phyloP scores from a whole-genome alignment of 2,888 invertebrate species.

The Amphipyra berbera region DNA sequence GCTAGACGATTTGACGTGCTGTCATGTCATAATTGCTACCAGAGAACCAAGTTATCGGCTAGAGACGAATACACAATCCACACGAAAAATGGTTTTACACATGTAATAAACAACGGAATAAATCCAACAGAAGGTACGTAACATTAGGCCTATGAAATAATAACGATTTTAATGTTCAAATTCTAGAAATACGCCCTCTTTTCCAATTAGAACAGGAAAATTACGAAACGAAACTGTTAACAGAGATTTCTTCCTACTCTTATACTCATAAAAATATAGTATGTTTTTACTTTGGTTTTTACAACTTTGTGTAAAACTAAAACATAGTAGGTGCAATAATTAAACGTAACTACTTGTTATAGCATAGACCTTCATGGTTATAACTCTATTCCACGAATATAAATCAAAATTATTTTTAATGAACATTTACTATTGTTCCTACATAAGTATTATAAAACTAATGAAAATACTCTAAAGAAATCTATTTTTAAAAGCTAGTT shows the following conservation, averaged over 20 bases:
- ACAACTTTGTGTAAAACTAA: too few relatives aligned
- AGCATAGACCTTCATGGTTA: too few relatives aligned
- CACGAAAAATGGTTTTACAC: slow-evolving; percentile 34
- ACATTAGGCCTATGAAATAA: slow-evolving; percentile 8
- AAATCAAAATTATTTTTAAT: too few relatives aligned
- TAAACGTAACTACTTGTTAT: too few relatives aligned
- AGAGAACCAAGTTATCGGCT: slow-evolving; percentile 41
- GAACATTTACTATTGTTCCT: too few relatives aligned
- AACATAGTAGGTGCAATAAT: too few relatives aligned
- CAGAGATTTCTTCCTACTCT: slow-evolving; percentile 35
- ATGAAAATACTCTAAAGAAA: too few relatives aligned
- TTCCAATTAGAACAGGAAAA: slow-evolving; percentile 55
- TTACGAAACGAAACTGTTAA: slow-evolving; percentile 56
- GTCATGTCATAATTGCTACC: slow-evolving; percentile 60
- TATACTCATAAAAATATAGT: too few relatives aligned
- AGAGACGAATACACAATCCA: slow-evolving; percentile 35
- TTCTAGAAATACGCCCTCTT: slow-evolving; percentile 57
- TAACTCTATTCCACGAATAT: too few relatives aligned
- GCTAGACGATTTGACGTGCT: slow-evolving; percentile 61
- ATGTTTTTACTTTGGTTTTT: too few relatives aligned
- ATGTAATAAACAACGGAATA: slow-evolving; percentile 27
- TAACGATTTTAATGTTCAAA: slow-evolving; percentile 19
- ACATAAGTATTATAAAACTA: too few relatives aligned
- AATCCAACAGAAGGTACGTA: slow-evolving; percentile 13
- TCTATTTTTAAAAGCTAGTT: too few relatives aligned